phyloP scores from a whole-genome alignment of 1,140 invertebrate species.

The Pentalonia nigronervosa region DNA sequence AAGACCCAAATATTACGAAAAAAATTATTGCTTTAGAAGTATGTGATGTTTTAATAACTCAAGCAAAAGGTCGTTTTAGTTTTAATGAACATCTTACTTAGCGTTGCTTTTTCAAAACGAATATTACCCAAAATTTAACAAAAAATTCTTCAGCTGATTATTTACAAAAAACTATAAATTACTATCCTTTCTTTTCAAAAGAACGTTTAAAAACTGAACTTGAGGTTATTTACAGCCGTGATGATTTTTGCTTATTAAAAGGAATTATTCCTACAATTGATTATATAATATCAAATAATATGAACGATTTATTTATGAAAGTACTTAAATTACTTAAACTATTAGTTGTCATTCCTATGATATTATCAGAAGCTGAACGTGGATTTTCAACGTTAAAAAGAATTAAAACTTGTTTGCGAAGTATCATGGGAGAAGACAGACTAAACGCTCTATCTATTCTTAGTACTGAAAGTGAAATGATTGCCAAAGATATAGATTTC shows the following conservation, averaged over 20 bases:
- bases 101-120: conserved; percentile 24
- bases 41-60: not conserved
- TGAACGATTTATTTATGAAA: conserved; percentile 34
- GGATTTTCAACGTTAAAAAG: conserved; percentile 60
- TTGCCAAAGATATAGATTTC: conserved; percentile 60
- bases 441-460: conserved; percentile 55
- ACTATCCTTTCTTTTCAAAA: conserved; percentile 24
- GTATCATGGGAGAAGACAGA: conserved; percentile 58
- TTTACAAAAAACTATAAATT: conserved; percentile 30
- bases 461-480: conserved; percentile 24
- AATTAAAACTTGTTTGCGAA: conserved; percentile 60
- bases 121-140: not conserved
- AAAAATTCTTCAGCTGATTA: not conserved
- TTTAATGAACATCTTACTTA: not conserved
- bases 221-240: not conserved
- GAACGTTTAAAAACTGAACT: conserved; percentile 32
- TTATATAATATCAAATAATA: conserved; percentile 31
- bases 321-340: conserved; percentile 39
- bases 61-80: not conserved
- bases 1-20: not conserved
- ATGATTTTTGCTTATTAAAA: conserved; percentile 17
- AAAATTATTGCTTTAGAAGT: not conserved
- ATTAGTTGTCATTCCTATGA: not conserved
- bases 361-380: conserved; percentile 47
- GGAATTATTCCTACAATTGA: conserved; percentile 26